Conservation (phyloP, 2,797 vertebrate species). For the Helarctos malayanus region DNA sequence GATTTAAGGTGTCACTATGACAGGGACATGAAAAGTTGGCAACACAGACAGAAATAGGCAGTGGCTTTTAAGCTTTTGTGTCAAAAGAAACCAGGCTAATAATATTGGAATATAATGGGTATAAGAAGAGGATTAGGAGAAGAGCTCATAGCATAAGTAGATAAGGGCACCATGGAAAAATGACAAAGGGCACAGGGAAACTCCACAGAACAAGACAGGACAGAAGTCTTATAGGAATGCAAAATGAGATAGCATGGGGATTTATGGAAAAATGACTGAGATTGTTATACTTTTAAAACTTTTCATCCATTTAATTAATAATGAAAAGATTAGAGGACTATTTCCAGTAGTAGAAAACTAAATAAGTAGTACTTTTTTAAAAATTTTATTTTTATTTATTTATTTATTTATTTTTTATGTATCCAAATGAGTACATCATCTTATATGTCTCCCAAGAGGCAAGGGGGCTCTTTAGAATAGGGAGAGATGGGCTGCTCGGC, state of each 20-base stretch:
- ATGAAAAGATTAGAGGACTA: conserved; percentile 19
- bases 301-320: conserved; percentile 63
- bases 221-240: background rate
- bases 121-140: conserved; percentile 50
- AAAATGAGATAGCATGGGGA: background rate
- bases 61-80: conserved; percentile 64
- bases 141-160: background rate
- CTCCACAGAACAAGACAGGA: background rate
- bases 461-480: conserved; percentile 54
- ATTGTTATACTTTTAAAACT: background rate
- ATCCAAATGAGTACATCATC: rapidly evolving
- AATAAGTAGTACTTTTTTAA: conserved; percentile 65
- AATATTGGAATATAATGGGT: conserved; percentile 71
- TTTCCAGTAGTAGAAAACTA: conserved; percentile 73
- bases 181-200: background rate
- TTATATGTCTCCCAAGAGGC: background rate
- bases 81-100: conserved; percentile 70
- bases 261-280: background rate
- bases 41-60: conserved; percentile 67
- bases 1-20: conserved; percentile 70
- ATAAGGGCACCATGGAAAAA: conserved; percentile 18
- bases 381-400: no score
- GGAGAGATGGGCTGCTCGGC: background rate
- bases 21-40: conserved; percentile 75
- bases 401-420: conserved; percentile 48